A percentile compares a stretch with the other conserved stretches of the same genome.
These are phyloP conservation scores for Passer montanus DNA, from an alignment of 2,113 vertebrate species.

Conservation along the genomic window DNA sequence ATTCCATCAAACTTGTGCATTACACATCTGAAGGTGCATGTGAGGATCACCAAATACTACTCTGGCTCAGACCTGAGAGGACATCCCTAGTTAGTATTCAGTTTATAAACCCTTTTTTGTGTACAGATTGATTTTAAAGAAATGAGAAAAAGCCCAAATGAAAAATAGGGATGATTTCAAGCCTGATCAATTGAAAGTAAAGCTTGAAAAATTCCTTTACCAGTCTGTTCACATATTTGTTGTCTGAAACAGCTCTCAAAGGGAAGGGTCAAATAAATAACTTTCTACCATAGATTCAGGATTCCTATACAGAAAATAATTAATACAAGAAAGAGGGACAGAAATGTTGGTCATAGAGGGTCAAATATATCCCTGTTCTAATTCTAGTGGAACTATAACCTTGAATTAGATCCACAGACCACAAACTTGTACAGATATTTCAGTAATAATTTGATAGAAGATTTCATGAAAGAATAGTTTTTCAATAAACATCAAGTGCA, in stretches of 20 bases:
- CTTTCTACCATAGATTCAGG: background rate
- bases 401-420: conserved; percentile 44
- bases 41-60: background rate
- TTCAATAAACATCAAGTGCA: conserved; percentile 14
- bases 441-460: background rate
- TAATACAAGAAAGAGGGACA: background rate
- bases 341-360: background rate
- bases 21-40: background rate
- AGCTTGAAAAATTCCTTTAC: conserved; percentile 1
- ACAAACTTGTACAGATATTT: conserved; percentile 2
- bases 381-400: conserved; percentile 24
- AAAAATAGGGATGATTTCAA: background rate
- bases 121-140: conserved; percentile 10
- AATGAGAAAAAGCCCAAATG: background rate
- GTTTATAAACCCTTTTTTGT: background rate
- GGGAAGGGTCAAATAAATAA: conserved; percentile 31
- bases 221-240: conserved; percentile 24
- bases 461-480: background rate
- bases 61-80: background rate
- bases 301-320: background rate
- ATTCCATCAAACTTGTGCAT: background rate
- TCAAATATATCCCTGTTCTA: background rate
- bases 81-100: background rate
- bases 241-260: conserved; percentile 40
- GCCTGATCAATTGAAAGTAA: background rate